Percentiles rank a stretch among this genome's conserved stretches.
These are phyloP conservation scores for Lasioglossum figueresi DNA, from an alignment of 2,888 invertebrate species.

Conservation along the genomic window DNA sequence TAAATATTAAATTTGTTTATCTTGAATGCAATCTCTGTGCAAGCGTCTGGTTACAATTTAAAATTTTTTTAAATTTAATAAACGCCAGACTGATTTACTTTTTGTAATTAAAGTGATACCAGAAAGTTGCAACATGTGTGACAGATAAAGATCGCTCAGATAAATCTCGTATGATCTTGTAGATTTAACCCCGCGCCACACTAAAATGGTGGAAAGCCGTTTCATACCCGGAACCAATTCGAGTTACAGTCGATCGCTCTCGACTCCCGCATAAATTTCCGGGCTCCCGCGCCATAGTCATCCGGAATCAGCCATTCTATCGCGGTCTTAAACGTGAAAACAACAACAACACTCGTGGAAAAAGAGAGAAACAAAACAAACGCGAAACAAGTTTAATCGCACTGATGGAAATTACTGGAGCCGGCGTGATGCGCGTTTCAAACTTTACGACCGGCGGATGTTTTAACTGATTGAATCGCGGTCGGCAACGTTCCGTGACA, in stretches of 20 bases:
- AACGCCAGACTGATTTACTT: not conserved
- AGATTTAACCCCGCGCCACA: not conserved
- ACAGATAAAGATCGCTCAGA: not conserved
- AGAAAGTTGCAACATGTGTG: not conserved
- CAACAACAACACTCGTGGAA: not conserved
- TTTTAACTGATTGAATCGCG: constrained; percentile 35
- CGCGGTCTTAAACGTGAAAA: not conserved
- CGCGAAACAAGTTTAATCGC: constrained; percentile 3
- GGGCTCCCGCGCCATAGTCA: not conserved
- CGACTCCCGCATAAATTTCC: constrained; percentile 13
- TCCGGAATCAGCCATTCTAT: not conserved
- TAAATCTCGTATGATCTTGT: not conserved
- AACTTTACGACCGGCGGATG: constrained; percentile 14
- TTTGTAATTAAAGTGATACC: not conserved
- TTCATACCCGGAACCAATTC: not conserved
- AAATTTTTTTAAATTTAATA: not conserved
- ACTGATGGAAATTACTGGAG: constrained; percentile 11
- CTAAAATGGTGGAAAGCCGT: not conserved
- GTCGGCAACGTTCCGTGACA: not conserved
- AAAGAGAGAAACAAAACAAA: not conserved
- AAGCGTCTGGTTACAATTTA: not conserved
- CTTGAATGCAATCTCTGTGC: not conserved
- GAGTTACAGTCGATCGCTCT: constrained; percentile 1
- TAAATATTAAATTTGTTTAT: not conserved
- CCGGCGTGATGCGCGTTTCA: constrained; percentile 1